phyloP scores from a whole-genome alignment of 2,888 invertebrate species.

The Lithophane socia region DNA sequence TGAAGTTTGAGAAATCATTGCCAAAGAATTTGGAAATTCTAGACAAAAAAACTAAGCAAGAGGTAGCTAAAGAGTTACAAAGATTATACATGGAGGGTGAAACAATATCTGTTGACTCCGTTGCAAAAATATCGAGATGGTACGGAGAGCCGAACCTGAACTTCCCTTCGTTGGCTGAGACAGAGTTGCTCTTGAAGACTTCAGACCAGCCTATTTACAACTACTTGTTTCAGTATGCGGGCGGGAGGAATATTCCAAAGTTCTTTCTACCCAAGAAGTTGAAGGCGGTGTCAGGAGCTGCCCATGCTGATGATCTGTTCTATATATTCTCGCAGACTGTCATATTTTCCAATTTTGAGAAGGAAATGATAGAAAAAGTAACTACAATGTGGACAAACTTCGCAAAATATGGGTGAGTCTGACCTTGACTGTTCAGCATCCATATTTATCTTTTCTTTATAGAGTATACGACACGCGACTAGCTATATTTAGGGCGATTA shows the following conservation, averaged over 20 bases:
- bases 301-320: constrained; percentile 83
- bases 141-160: constrained; percentile 77
- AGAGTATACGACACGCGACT: neutral
- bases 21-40: constrained; percentile 81
- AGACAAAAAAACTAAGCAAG: constrained; percentile 65
- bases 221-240: constrained; percentile 79
- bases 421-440: neutral
- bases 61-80: constrained; percentile 73
- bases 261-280: constrained; percentile 60
- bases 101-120: constrained; percentile 72
- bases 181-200: constrained; percentile 73
- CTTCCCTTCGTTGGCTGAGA: constrained; percentile 76
- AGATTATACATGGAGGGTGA: constrained; percentile 82
- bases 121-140: constrained; percentile 76
- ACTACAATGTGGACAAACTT: constrained; percentile 84
- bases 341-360: constrained; percentile 73
- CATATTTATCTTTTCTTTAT: neutral
- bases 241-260: constrained; percentile 77
- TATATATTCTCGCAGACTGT: constrained; percentile 80
- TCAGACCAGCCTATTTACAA: constrained; percentile 77
- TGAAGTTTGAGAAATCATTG: constrained; percentile 76
- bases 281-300: constrained; percentile 73
- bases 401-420: constrained; percentile 81
- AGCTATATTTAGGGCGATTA: neutral
- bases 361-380: constrained; percentile 77